Percentiles rank a stretch among this genome's conserved stretches.
Conservation (phyloP, 2,113 vertebrate genomes). For the Romanogobio albipinnatus region DNA sequence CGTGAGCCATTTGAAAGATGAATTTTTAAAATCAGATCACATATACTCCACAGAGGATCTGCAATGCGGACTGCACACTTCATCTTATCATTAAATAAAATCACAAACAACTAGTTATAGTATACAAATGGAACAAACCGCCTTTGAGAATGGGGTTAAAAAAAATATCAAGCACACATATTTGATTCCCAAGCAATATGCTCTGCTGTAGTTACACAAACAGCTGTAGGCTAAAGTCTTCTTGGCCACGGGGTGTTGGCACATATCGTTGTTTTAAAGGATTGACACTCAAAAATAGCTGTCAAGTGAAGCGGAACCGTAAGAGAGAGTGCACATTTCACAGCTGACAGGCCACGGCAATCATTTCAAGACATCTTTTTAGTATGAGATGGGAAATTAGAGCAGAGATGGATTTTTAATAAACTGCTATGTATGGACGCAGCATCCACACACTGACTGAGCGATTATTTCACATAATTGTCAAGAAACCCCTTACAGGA, state of each 20-base stretch:
- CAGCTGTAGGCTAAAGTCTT: not conserved
- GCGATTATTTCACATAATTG: not conserved
- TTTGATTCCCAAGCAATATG: not conserved
- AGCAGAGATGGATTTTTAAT: not conserved
- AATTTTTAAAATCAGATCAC: slow-evolving; percentile 62
- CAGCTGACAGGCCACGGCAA: not conserved
- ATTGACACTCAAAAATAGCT: slow-evolving; percentile 34
- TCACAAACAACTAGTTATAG: not conserved
- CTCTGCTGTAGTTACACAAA: not conserved
- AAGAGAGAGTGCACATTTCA: not conserved
- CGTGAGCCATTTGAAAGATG: slow-evolving; percentile 53
- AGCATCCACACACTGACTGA: slow-evolving; percentile 5
- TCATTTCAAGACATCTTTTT: not conserved
- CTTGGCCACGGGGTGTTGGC: slow-evolving; percentile 53
- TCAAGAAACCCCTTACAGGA: not conserved
- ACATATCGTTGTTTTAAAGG: slow-evolving; percentile 9
- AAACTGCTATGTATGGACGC: not conserved
- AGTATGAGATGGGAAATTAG: not conserved
- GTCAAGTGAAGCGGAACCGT: slow-evolving; percentile 9
- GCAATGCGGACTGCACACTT: slow-evolving; percentile 83
- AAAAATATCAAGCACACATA: not conserved
- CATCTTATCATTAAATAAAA: not conserved
- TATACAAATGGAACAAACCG: not conserved
- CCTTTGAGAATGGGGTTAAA: not conserved
- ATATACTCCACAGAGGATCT: slow-evolving; percentile 72